phyloP scores from a whole-genome alignment of 2,113 vertebrate genomes.

The Hucho hucho region DNA sequence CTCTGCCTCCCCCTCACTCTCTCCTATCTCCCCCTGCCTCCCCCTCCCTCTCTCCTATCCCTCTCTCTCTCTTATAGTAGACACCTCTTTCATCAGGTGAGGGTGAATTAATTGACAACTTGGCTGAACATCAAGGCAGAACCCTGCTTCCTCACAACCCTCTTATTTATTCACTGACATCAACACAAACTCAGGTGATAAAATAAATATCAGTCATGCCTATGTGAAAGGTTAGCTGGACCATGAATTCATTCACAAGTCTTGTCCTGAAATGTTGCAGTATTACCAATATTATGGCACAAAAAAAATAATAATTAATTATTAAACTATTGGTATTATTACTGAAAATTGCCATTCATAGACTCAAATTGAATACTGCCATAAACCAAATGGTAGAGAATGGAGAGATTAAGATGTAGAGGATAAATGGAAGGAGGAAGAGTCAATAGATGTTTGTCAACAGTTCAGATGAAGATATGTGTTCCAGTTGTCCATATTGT shows the following conservation, averaged over 20 bases:
- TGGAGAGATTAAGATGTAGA: background rate
- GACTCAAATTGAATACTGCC: no score
- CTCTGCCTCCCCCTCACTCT: no score
- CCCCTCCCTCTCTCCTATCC: no score
- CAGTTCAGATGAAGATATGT: background rate
- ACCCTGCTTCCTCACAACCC: background rate
- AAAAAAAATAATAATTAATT: background rate
- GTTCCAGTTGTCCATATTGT: background rate
- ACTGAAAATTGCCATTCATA: no score
- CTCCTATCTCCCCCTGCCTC: no score
- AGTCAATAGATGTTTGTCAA: background rate
- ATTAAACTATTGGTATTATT: background rate
- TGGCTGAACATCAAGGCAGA: background rate
- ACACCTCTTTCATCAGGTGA: slow-evolving; percentile 7
- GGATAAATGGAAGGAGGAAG: background rate
- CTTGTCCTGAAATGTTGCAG: no score
- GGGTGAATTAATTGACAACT: slow-evolving; percentile 15
- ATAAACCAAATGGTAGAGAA: no score
- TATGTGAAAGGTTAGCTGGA: background rate
- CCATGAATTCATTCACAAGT: no score
- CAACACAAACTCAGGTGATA: background rate
- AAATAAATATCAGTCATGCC: background rate
- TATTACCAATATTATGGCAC: background rate
- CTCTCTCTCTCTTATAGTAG: background rate
- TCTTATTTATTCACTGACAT: background rate